Conservation (phyloP, 2,797 vertebrate genomes). For the Melanotaenia nigrans region DNA sequence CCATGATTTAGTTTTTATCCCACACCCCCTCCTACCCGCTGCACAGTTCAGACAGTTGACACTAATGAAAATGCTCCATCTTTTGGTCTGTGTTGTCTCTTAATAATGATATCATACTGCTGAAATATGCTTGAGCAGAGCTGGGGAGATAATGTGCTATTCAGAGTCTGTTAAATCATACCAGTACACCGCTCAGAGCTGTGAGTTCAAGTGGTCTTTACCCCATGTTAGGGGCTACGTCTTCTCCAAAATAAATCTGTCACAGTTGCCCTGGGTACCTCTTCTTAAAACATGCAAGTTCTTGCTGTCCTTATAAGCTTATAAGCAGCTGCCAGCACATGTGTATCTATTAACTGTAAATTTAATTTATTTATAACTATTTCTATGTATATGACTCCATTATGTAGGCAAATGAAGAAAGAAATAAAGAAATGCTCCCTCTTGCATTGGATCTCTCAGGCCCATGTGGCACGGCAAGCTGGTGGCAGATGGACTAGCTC, state of each 20-base stretch:
- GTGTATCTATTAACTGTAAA: constrained; percentile 11
- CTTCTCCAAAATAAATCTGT: constrained; percentile 85
- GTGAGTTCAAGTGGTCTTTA: constrained; percentile 85
- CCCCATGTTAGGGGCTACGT: constrained; percentile 80
- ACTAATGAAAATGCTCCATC: constrained; percentile 71
- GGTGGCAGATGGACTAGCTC: constrained; percentile 99
- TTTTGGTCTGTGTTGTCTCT: constrained; percentile 73
- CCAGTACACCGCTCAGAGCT: constrained; percentile 76
- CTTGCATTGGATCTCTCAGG: constrained; percentile 92
- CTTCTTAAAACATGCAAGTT: constrained; percentile 81
- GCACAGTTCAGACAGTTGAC: constrained; percentile 84
- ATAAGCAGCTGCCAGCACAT: constrained; percentile 26
- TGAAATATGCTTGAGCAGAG: constrained; percentile 80
- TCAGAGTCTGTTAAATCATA: constrained; percentile 83
- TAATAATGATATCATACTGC: constrained; percentile 82
- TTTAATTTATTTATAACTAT: constrained; percentile 25
- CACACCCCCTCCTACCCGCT: constrained; percentile 71
- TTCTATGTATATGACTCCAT: constrained; percentile 78
- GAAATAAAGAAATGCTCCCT: constrained; percentile 42
- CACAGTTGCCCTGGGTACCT: constrained; percentile 83
- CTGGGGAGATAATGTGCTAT: constrained; percentile 81
- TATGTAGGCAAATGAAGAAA: constrained; percentile 36
- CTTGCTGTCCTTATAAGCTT: constrained; percentile 61
- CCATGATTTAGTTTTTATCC: constrained; percentile 87
- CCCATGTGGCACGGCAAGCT: constrained; percentile 94